phyloP scores from a whole-genome alignment of 2,888 invertebrate genomes.

The Bembecia ichneumoniformis region DNA sequence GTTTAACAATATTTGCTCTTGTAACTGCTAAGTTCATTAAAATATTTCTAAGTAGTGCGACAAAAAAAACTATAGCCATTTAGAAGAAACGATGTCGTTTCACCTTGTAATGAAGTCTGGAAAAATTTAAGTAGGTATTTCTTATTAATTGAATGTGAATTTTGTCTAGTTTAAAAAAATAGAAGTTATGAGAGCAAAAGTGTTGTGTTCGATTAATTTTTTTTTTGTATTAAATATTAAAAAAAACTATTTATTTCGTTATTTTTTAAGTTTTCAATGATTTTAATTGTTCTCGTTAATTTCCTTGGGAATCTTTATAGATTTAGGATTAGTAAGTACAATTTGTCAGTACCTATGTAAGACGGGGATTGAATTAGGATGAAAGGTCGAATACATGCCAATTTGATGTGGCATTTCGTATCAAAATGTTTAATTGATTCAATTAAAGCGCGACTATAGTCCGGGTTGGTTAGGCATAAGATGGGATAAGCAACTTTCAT shows the following conservation, averaged over 20 bases:
- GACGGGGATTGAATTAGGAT: constrained; percentile 31
- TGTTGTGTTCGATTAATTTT: background rate
- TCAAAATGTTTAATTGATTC: too few species aligned
- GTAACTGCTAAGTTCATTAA: too few species aligned
- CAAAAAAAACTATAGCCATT: background rate
- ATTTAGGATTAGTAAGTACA: constrained; percentile 56
- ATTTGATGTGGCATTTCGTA: too few species aligned
- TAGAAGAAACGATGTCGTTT: background rate
- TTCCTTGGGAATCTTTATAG: constrained; percentile 68
- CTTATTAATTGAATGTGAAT: background rate
- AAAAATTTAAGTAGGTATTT: background rate
- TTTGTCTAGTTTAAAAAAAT: background rate
- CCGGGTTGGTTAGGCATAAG: too few species aligned
- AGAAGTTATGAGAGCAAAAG: background rate
- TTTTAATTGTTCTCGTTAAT: constrained; percentile 70
- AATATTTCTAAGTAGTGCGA: too few species aligned
- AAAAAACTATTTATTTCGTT: constrained; percentile 66
- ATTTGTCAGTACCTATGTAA: constrained; percentile 26
- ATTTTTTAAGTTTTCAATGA: constrained; percentile 68
- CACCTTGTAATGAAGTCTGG: background rate
- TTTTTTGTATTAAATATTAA: background rate
- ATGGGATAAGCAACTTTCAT: too few species aligned
- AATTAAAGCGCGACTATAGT: too few species aligned
- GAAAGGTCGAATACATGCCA: background rate
- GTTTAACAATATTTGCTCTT: too few species aligned